Conservation (phyloP, 53 echinoderm and acorn worm genomes). For the Luidia sarsii region DNA sequence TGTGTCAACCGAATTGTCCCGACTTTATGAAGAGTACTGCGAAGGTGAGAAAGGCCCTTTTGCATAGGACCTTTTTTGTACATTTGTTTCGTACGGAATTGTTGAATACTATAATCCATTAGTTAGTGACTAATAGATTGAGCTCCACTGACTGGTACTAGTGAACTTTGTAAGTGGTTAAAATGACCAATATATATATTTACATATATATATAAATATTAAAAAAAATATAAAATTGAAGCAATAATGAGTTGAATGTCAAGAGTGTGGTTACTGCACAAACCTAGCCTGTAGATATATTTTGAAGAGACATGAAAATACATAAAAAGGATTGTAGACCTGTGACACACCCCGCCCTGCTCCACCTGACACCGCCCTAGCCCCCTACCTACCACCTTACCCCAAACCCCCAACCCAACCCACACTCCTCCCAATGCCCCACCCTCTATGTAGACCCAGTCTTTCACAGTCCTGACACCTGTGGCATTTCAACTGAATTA, state of each 20-base stretch:
- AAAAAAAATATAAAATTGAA: slow-evolving; percentile 29
- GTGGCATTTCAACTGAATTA: too few relatives aligned
- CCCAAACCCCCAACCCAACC: too few relatives aligned
- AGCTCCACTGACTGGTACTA: not conserved
- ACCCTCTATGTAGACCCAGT: too few relatives aligned
- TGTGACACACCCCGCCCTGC: not conserved
- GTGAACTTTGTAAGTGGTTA: slow-evolving; percentile 36
- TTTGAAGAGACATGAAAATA: not conserved
- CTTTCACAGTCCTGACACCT: too few relatives aligned
- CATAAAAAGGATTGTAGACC: not conserved
- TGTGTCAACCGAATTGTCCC: too few relatives aligned
- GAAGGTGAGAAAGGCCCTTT: not conserved
- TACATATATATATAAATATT: not conserved
- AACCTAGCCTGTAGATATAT: slow-evolving; percentile 35
- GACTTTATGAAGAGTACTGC: slow-evolving; percentile 30
- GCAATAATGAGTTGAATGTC: slow-evolving; percentile 46
- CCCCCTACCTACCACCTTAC: too few relatives aligned
- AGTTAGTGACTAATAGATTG: slow-evolving; percentile 2
- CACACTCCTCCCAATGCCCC: too few relatives aligned
- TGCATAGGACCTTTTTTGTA: slow-evolving; percentile 36
- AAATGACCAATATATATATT: slow-evolving; percentile 42
- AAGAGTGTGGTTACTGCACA: slow-evolving; percentile 27
- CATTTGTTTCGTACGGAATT: slow-evolving; percentile 33
- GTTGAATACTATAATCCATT: slow-evolving; percentile 2
- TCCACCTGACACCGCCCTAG: too few relatives aligned